A percentile compares a stretch with the other conserved stretches of the same genome.
phyloP scores from a whole-genome alignment of 2,113 vertebrate species.

The Corythornis vintsioides region DNA sequence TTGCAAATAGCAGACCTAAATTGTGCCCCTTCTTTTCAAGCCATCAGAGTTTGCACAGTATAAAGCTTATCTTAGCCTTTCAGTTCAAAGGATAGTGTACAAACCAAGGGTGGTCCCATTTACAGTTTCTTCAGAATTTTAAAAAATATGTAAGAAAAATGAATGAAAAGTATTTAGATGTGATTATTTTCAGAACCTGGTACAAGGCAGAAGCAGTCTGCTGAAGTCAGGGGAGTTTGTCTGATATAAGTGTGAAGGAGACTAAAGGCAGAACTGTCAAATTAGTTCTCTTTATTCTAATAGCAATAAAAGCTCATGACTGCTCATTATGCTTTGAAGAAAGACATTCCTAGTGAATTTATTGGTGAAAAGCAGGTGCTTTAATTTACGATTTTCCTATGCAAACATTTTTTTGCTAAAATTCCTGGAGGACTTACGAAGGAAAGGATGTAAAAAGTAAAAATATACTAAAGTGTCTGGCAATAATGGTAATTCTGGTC shows the following conservation, averaged over 20 bases:
- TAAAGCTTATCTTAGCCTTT: neutral
- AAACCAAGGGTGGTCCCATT: neutral
- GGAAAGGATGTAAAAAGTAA: neutral
- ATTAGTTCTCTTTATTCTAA: conserved; percentile 63
- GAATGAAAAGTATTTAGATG: neutral
- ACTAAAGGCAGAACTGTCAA: conserved; percentile 52
- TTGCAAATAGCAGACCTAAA: neutral
- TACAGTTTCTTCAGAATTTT: neutral
- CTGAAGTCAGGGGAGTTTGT: conserved; percentile 1
- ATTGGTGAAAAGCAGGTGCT: neutral
- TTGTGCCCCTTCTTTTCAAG: neutral
- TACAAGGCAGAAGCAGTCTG: neutral
- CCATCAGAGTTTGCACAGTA: neutral
- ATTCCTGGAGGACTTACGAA: neutral
- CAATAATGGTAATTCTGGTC: rapidly evolving
- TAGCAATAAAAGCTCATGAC: conserved; percentile 38
- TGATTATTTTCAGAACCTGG: neutral
- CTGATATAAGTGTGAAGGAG: neutral
- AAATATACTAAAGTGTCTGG: neutral
- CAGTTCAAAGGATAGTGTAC: neutral
- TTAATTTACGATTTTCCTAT: neutral
- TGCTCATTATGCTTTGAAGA: neutral
- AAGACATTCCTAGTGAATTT: conserved; percentile 13
- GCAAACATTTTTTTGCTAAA: neutral
- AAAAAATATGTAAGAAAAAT: neutral